Percentiles rank a stretch among this genome's conserved stretches.
Evolutionary conservation across 1,140 invertebrate species (phyloP).

Genomic region (Neotoxoptera formosana): DNA sequence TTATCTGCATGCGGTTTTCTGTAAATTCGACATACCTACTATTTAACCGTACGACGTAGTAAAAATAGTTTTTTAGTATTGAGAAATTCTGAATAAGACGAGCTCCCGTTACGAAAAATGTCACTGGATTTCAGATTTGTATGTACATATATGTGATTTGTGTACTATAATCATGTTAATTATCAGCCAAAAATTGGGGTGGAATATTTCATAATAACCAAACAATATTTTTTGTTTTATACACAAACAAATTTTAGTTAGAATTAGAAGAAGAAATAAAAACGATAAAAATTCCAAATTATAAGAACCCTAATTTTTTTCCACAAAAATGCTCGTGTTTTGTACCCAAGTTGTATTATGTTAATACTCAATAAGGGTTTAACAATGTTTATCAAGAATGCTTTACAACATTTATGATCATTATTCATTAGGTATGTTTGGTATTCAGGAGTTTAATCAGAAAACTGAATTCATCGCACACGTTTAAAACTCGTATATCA

Average conservation of each 20-base stretch:
- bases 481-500: conserved; percentile 1
- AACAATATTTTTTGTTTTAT: background rate
- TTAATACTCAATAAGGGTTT: background rate
- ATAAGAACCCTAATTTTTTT: background rate
- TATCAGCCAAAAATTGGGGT: background rate
- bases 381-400: background rate
- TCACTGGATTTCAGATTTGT: background rate
- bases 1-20: background rate
- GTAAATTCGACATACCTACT: background rate
- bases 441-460: background rate
- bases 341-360: background rate
- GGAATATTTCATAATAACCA: background rate
- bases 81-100: background rate
- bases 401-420: background rate
- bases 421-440: background rate
- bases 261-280: background rate
- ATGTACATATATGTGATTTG: background rate
- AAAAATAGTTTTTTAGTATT: background rate
- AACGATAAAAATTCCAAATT: background rate
- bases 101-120: background rate
- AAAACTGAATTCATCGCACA: background rate
- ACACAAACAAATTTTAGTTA: background rate
- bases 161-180: background rate
- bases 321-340: background rate
- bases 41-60: background rate